Percentiles rank a stretch among this genome's conserved stretches.
These are phyloP conservation scores for Tridacna crocea DNA, from an alignment of 2,888 invertebrate genomes.

Conservation along the genomic window DNA sequence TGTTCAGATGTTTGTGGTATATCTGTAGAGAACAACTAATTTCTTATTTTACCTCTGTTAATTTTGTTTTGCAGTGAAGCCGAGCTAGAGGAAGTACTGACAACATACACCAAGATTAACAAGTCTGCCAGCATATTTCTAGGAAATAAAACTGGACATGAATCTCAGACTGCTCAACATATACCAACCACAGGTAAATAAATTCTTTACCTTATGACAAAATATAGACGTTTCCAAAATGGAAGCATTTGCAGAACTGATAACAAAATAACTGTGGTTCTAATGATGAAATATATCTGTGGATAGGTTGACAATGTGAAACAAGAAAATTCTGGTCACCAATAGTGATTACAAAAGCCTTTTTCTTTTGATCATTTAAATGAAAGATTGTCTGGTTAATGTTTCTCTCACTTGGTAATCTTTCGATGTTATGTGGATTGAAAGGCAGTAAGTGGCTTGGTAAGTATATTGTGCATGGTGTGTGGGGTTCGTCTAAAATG, in stretches of 20 bases:
- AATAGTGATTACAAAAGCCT: too few relatives aligned
- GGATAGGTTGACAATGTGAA: not conserved
- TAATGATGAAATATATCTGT: too few relatives aligned
- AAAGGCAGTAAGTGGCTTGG: too few relatives aligned
- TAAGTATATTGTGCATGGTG: too few relatives aligned
- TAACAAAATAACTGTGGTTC: too few relatives aligned
- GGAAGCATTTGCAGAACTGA: not conserved
- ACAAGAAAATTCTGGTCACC: not conserved
- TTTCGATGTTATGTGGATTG: too few relatives aligned
- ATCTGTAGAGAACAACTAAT: too few relatives aligned
- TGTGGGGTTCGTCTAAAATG: too few relatives aligned
- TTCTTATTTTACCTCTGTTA: not conserved
- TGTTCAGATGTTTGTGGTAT: too few relatives aligned
- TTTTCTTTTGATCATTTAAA: too few relatives aligned
- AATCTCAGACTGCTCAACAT: slow-evolving; percentile 47
- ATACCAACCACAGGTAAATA: slow-evolving; percentile 51
- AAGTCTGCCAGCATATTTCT: slow-evolving; percentile 84
- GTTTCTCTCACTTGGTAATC: too few relatives aligned
- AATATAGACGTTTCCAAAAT: not conserved
- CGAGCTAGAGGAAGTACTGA: slow-evolving; percentile 83
- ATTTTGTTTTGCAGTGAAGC: slow-evolving; percentile 76
- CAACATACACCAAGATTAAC: slow-evolving; percentile 84
- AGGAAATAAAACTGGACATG: slow-evolving; percentile 71
- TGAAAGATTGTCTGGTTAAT: too few relatives aligned
- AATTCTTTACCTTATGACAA: not conserved